phyloP scores from a whole-genome alignment of 2,888 invertebrate genomes.

The Volucella bombylans region DNA sequence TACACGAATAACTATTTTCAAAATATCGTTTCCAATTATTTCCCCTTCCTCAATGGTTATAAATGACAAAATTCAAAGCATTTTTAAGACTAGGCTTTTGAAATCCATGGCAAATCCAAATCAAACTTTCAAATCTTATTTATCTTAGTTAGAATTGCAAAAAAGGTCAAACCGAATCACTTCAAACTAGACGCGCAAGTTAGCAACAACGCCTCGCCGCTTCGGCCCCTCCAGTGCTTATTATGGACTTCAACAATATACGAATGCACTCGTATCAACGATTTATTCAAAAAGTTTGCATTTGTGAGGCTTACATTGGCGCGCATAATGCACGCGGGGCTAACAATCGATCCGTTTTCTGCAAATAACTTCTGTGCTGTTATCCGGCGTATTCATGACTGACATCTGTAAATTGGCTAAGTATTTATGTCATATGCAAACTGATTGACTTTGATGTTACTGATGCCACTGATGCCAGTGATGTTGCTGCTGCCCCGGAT shows the following conservation, averaged over 20 bases:
- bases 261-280: too few species aligned
- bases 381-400: constrained; percentile 58
- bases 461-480: constrained; percentile 27
- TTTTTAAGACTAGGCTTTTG: not conserved
- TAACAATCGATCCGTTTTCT: constrained; percentile 67
- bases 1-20: too few species aligned
- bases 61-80: too few species aligned
- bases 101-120: constrained; percentile 1
- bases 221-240: constrained; percentile 8
- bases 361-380: constrained; percentile 57
- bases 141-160: not conserved
- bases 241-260: constrained; percentile 27
- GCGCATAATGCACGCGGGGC: constrained; percentile 27
- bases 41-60: too few species aligned
- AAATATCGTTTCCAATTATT: too few species aligned
- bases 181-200: not conserved
- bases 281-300: constrained; percentile 28
- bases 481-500: not conserved
- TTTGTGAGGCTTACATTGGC: not conserved
- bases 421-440: constrained; percentile 73
- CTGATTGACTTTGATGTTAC: constrained; percentile 69
- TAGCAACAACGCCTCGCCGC: not conserved
- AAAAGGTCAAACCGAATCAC: constrained; percentile 22
- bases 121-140: constrained; percentile 12
- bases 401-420: constrained; percentile 65